Percentiles rank a stretch among this genome's conserved stretches.
phyloP scores from a whole-genome alignment of 2,888 invertebrate species.

The Eristalis tenax region DNA sequence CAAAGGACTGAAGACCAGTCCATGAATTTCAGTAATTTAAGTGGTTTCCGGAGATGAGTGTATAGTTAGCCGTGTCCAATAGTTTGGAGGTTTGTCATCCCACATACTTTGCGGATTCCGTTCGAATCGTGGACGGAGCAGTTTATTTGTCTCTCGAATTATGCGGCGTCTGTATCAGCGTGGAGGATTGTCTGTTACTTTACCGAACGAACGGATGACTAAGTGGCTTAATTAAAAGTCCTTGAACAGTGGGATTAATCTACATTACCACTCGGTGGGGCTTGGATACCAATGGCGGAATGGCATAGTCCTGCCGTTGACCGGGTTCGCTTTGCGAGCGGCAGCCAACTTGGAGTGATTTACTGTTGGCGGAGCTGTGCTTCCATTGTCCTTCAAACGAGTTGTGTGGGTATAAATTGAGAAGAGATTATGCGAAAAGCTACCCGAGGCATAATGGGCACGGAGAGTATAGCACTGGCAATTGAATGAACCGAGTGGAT shows the following conservation, averaged over 20 bases:
- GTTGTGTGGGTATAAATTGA: not conserved
- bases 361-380: not conserved
- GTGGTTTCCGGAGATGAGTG: slow-evolving; percentile 29
- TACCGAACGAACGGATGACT: slow-evolving; percentile 44
- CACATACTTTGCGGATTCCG: slow-evolving; percentile 42
- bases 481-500: too few species aligned
- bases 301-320: not conserved
- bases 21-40: slow-evolving; percentile 45
- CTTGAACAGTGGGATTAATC: slow-evolving; percentile 48
- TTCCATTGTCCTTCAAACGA: not conserved
- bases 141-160: slow-evolving; percentile 19
- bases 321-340: not conserved
- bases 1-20: slow-evolving; percentile 19
- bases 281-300: not conserved
- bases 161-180: not conserved
- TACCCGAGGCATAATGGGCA: not conserved
- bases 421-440: not conserved
- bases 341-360: not conserved
- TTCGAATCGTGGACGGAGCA: not conserved
- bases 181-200: not conserved
- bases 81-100: slow-evolving; percentile 38
- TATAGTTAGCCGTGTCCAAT: slow-evolving; percentile 29
- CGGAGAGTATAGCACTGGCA: not conserved
- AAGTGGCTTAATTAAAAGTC: slow-evolving; percentile 66
- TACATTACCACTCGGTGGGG: not conserved